These are phyloP conservation scores for Odocoileus virginianus DNA, from an alignment of 2,113 vertebrate genomes.

Conservation along the genomic window DNA sequence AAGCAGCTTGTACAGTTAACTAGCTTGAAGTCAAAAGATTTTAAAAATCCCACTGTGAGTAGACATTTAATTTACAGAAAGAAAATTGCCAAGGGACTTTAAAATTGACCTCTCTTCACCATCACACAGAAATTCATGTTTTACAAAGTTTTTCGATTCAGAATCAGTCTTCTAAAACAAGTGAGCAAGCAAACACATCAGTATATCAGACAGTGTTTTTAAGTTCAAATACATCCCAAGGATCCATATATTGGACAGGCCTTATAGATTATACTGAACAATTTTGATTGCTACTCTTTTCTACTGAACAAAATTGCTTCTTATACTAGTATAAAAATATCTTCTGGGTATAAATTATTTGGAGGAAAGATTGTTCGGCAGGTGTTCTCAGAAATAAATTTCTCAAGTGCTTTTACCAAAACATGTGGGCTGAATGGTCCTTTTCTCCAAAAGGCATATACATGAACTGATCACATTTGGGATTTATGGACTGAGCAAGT, in stretches of 20 bases:
- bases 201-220: background rate
- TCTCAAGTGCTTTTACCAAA: background rate
- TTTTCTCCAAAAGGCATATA: slow-evolving; percentile 20
- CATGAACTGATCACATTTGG: background rate
- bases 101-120: background rate
- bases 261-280: background rate
- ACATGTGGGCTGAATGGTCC: background rate
- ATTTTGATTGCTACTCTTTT: background rate
- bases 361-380: background rate
- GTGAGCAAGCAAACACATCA: background rate
- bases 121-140: slow-evolving; percentile 13
- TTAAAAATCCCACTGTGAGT: background rate
- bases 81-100: background rate
- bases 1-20: background rate
- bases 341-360: slow-evolving; percentile 25
- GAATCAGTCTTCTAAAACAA: slow-evolving; percentile 45
- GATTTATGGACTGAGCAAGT: background rate
- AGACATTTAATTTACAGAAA: slow-evolving; percentile 25
- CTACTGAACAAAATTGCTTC: background rate
- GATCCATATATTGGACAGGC: background rate
- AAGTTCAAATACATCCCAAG: background rate
- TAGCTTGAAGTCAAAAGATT: background rate
- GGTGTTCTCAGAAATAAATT: slow-evolving; percentile 22
- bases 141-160: slow-evolving; percentile 20
- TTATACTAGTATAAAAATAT: background rate